These are phyloP conservation scores for Synodontis membranacea DNA, from an alignment of 2,113 vertebrate genomes.

Conservation along the genomic window DNA sequence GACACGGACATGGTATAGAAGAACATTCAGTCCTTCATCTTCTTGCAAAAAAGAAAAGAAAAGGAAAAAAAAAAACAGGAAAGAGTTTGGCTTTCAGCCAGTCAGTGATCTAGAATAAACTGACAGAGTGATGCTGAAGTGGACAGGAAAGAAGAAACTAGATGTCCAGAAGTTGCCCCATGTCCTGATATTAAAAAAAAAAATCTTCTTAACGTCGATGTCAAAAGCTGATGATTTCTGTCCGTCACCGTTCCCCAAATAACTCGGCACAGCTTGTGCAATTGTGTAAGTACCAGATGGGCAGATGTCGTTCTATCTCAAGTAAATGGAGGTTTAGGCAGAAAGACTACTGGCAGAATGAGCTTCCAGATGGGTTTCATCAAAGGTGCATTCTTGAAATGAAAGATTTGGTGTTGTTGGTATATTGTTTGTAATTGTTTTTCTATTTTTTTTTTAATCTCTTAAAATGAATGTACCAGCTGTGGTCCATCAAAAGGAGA, in stretches of 20 bases:
- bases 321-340: slow-evolving; percentile 16
- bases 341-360: slow-evolving; percentile 16
- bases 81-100: neutral
- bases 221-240: slow-evolving; percentile 12
- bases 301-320: slow-evolving; percentile 18
- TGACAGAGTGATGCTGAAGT: neutral
- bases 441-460: neutral
- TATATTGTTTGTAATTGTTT: neutral
- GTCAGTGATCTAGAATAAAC: neutral
- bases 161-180: neutral
- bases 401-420: slow-evolving; percentile 4
- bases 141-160: neutral
- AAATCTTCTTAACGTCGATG: neutral
- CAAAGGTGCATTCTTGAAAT: neutral
- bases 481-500: neutral
- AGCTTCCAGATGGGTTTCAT: slow-evolving; percentile 35
- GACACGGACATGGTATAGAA: neutral
- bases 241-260: neutral
- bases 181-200: neutral
- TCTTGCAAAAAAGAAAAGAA: neutral
- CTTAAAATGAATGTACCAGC: slow-evolving; percentile 11
- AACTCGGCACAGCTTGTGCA: slow-evolving; percentile 23
- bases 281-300: slow-evolving; percentile 19
- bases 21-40: neutral
- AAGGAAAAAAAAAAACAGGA: neutral